Conservation (phyloP, 2,113 vertebrate genomes). For the Oreotragus oreotragus region DNA sequence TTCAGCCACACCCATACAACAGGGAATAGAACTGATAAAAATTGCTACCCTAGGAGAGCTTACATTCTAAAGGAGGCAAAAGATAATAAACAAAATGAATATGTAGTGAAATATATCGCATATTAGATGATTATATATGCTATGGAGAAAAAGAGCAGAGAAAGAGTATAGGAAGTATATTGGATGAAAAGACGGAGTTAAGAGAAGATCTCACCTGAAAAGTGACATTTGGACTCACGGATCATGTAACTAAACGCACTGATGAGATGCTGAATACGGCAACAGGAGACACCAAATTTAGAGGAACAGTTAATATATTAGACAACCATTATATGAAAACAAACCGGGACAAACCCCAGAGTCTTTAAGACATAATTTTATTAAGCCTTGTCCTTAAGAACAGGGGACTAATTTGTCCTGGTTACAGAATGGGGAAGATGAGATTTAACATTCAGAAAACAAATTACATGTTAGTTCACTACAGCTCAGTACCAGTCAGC, state of each 20-base stretch:
- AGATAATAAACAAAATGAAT: background rate
- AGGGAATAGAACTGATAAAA: background rate
- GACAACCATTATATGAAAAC: background rate
- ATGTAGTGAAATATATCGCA: background rate
- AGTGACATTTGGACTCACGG: background rate
- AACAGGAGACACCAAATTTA: background rate
- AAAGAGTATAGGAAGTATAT: background rate
- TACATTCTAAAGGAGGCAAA: background rate
- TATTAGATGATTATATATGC: background rate
- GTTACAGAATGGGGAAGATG: background rate
- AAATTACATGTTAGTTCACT: background rate
- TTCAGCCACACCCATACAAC: background rate
- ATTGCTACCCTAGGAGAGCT: background rate
- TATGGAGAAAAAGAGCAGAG: background rate
- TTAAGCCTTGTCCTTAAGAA: conserved; percentile 4
- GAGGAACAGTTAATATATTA: background rate
- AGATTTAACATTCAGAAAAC: background rate
- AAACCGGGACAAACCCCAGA: background rate
- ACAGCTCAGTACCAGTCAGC: background rate
- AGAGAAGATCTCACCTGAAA: background rate
- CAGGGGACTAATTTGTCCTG: background rate
- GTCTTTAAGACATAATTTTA: background rate
- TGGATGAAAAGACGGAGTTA: background rate
- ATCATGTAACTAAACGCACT: background rate
- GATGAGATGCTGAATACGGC: background rate